Conservation (phyloP, 2,888 invertebrate species). For the Spodoptera exigua region DNA sequence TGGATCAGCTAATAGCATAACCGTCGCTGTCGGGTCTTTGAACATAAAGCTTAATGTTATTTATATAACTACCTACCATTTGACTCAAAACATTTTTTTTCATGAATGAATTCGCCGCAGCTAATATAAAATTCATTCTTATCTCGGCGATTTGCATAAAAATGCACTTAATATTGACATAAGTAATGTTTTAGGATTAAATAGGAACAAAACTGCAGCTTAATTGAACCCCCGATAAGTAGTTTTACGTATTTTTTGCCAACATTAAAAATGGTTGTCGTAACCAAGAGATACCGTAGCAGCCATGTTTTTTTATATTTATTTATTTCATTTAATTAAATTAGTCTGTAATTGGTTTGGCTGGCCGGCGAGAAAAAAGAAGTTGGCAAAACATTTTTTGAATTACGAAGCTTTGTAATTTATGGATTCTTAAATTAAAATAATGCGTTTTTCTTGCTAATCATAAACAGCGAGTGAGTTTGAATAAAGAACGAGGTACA, state of each 20-base stretch:
- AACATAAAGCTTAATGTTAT: conserved; percentile 19
- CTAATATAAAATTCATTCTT: conserved; percentile 51
- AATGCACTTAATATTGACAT: conserved; percentile 56
- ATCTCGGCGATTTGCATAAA: conserved; percentile 55
- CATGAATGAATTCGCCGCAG: conserved; percentile 49
- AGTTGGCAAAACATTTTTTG: conserved; percentile 40
- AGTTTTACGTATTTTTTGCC: conserved; percentile 29
- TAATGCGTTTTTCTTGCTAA: conserved; percentile 37
- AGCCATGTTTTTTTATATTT: conserved; percentile 29
- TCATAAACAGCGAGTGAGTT: conserved; percentile 29
- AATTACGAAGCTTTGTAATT: conserved; percentile 42
- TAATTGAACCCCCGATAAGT: conserved; percentile 53
- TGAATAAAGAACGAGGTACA: conserved; percentile 22
- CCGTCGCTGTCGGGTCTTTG: conserved; percentile 15
- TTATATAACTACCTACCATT: conserved; percentile 8
- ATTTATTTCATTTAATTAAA: conserved; percentile 48
- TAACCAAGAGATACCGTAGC: conserved; percentile 28
- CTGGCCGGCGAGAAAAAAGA: conserved; percentile 24
- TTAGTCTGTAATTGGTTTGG: conserved; percentile 46
- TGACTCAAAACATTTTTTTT: conserved; percentile 36
- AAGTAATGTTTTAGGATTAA: conserved; percentile 57
- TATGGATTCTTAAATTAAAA: conserved; percentile 44
- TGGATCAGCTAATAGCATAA: conserved; percentile 14
- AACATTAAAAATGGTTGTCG: conserved; percentile 42
- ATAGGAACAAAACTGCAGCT: conserved; percentile 51